Percentiles rank a stretch among this genome's conserved stretches.
Evolutionary conservation across 2,113 vertebrate species (phyloP).

Genomic region (Microtus ochrogaster): DNA sequence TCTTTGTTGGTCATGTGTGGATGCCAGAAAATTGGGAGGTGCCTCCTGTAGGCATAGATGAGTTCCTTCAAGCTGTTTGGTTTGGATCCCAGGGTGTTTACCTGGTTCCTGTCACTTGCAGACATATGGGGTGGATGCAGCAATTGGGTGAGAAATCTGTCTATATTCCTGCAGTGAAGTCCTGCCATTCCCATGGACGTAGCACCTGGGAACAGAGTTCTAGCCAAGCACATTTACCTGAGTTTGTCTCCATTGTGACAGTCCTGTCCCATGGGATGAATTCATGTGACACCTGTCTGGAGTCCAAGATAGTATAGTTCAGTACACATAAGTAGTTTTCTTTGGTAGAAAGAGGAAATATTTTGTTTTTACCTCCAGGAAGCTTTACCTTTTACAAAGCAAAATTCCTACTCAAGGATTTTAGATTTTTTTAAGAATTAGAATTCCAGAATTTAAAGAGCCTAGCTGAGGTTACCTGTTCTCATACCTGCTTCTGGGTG

Average conservation of each 20-base stretch:
- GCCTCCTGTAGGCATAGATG: background rate
- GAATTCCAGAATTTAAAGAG: background rate
- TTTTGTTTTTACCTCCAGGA: background rate
- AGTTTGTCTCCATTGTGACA: background rate
- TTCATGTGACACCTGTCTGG: accelerated
- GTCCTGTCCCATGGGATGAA: background rate
- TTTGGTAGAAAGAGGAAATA: background rate
- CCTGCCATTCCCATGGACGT: accelerated
- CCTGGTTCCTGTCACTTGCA: too few relatives aligned
- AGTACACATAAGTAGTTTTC: background rate
- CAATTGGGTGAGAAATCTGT: too few relatives aligned
- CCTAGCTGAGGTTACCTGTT: background rate
- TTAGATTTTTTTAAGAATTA: background rate
- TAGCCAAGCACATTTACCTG: background rate
- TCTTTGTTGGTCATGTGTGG: background rate
- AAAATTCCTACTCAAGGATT: background rate
- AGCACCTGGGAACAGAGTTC: background rate
- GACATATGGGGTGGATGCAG: accelerated
- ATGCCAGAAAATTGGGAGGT: background rate
- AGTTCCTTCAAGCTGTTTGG: background rate
- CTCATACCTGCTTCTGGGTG: background rate
- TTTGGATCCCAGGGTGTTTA: background rate
- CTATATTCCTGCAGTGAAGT: background rate
- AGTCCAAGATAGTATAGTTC: background rate
- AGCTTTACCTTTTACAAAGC: background rate